A percentile compares a stretch with the other conserved stretches of the same genome.
Evolutionary conservation across 2,113 vertebrate genomes (phyloP).

Genomic region (Xiphorhynchus elegans): DNA sequence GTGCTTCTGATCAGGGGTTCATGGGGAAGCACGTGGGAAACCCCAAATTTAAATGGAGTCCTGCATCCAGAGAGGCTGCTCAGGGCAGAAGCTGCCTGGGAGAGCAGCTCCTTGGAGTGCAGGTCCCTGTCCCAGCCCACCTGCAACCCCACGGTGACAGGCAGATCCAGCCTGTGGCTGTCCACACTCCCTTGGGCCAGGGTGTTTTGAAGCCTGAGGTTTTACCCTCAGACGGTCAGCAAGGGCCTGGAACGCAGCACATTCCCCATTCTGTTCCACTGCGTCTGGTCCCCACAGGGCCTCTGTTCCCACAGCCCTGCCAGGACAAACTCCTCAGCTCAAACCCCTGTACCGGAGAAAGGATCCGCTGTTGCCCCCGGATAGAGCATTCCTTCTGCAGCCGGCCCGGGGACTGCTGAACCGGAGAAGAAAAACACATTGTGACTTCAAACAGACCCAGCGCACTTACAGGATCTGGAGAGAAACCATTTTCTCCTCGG

Average conservation of each 20-base stretch:
- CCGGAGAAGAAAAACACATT: conserved; percentile 72
- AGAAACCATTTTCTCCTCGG: conserved; percentile 71
- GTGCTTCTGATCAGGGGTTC: fast-evolving
- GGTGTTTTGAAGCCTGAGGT: neutral
- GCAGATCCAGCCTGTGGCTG: neutral
- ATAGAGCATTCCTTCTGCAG: conserved; percentile 62
- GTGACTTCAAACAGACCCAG: conserved; percentile 69
- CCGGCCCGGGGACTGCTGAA: conserved; percentile 33
- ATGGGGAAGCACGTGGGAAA: neutral
- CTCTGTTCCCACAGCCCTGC: neutral
- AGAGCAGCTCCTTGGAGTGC: neutral
- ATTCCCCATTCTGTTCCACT: fast-evolving
- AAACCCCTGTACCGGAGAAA: neutral
- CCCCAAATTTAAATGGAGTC: neutral
- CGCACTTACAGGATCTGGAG: conserved; percentile 62
- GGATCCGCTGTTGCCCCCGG: conserved; percentile 23
- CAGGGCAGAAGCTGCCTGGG: neutral
- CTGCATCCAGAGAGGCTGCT: neutral
- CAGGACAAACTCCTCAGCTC: neutral
- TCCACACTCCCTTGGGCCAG: neutral
- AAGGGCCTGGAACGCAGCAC: neutral
- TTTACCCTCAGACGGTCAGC: neutral
- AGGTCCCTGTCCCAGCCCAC: neutral
- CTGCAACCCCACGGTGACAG: fast-evolving
- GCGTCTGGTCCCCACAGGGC: neutral